Percentiles rank a stretch among this genome's conserved stretches.
Evolutionary conservation across 2,888 invertebrate species (phyloP).

Genomic region (Cyrtodaria siliqua): DNA sequence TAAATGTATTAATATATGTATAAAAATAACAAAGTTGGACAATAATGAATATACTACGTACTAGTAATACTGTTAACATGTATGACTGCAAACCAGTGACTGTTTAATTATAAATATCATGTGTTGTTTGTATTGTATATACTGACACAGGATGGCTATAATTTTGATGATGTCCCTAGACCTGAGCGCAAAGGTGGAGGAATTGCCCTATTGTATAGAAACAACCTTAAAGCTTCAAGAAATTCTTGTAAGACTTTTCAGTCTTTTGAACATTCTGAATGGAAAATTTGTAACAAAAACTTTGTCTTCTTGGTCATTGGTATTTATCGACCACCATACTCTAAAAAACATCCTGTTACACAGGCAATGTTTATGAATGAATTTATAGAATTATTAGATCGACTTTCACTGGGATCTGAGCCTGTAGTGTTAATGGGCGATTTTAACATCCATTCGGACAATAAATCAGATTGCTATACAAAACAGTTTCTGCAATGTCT

Average conservation of each 20-base stretch:
- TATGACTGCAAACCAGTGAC: no score
- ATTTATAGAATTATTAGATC: constrained; percentile 29
- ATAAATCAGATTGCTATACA: constrained; percentile 32
- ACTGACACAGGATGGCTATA: constrained; percentile 19
- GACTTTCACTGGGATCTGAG: constrained; percentile 11
- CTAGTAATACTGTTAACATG: no score
- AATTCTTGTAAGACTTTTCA: not conserved
- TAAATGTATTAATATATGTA: no score
- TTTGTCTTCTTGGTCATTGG: constrained; percentile 25
- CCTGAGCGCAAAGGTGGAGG: constrained; percentile 20
- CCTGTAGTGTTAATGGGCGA: constrained; percentile 15
- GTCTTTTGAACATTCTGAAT: constrained; percentile 2
- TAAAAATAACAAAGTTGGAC: no score
- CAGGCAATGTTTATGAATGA: constrained; percentile 33
- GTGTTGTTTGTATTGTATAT: constrained; percentile 13
- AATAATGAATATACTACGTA: no score
- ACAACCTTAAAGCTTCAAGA: constrained; percentile 24
- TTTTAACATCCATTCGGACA: constrained; percentile 34
- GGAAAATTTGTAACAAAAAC: constrained; percentile 10
- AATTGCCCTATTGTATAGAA: constrained; percentile 15
- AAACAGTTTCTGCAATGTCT: constrained; percentile 33
- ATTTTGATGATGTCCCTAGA: constrained; percentile 32
- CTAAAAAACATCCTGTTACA: constrained; percentile 29
- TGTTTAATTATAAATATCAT: not conserved
- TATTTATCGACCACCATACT: constrained; percentile 42